Conservation (phyloP, 2,113 vertebrate species). For the Piaya cayana region DNA sequence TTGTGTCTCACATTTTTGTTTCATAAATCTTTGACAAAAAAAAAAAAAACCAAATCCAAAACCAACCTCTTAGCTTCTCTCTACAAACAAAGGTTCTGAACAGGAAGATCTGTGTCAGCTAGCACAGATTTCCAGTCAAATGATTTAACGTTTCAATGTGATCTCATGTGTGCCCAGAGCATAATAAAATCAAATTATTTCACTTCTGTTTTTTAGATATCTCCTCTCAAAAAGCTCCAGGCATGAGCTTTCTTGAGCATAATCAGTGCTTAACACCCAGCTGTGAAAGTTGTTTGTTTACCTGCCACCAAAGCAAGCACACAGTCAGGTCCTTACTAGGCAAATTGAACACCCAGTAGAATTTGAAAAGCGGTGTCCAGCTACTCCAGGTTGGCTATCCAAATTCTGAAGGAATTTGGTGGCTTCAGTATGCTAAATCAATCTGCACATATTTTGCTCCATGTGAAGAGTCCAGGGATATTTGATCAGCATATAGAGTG, state of each 20-base stretch:
- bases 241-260: not conserved
- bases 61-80: not conserved
- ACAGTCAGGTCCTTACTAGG: not conserved
- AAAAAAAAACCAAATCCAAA: too few species aligned
- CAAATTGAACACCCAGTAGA: too few species aligned
- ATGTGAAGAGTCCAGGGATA: not conserved
- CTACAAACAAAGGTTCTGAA: not conserved
- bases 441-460: not conserved
- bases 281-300: not conserved
- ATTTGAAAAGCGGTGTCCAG: not conserved
- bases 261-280: not conserved
- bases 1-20: not conserved
- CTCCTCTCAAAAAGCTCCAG: not conserved
- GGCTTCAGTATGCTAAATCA: not conserved
- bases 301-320: not conserved
- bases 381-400: not conserved
- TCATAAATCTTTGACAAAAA: not conserved
- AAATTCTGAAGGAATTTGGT: not conserved
- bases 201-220: not conserved
- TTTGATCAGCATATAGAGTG: not conserved
- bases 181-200: not conserved
- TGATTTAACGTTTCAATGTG: not conserved
- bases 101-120: not conserved
- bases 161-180: not conserved
- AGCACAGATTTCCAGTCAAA: not conserved